These are phyloP conservation scores for Lepidurus packardi DNA, from an alignment of 1,140 invertebrate species.

Conservation along the genomic window DNA sequence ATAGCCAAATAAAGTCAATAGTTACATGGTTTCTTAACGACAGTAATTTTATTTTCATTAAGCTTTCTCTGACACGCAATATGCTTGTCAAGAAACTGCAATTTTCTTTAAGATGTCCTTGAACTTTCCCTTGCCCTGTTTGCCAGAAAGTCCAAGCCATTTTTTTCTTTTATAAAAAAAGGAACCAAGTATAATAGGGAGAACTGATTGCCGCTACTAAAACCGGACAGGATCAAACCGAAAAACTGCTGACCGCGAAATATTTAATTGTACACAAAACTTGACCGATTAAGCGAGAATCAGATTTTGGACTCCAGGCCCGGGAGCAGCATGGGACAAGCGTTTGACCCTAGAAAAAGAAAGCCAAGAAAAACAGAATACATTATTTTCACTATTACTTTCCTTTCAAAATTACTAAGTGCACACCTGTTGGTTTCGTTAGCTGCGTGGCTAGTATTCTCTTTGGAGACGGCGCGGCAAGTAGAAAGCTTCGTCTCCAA, in stretches of 20 bases:
- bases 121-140: neutral
- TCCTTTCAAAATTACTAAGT: neutral
- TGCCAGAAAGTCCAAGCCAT: neutral
- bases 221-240: constrained; percentile 14
- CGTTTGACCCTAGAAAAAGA: neutral
- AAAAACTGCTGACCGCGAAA: neutral
- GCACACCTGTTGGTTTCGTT: constrained; percentile 27
- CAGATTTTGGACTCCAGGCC: constrained; percentile 5
- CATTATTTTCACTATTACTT: neutral
- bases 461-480: constrained; percentile 23
- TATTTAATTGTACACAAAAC: neutral
- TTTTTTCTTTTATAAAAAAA: neutral
- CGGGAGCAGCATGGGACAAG: neutral
- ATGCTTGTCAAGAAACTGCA: constrained; percentile 15
- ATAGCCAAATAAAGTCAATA: neutral
- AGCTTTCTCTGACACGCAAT: constrained; percentile 19
- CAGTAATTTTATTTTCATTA: constrained; percentile 19
- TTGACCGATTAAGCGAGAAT: constrained; percentile 9
- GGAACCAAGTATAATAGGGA: neutral
- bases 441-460: constrained; percentile 16
- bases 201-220: constrained; percentile 1
- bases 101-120: constrained; percentile 1
- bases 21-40: neutral
- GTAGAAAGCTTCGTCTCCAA: constrained; percentile 30
- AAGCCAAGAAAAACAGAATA: neutral